Percentiles rank a stretch among this genome's conserved stretches.
Conservation (phyloP, 2,113 vertebrate species). For the Sorex fumeus region DNA sequence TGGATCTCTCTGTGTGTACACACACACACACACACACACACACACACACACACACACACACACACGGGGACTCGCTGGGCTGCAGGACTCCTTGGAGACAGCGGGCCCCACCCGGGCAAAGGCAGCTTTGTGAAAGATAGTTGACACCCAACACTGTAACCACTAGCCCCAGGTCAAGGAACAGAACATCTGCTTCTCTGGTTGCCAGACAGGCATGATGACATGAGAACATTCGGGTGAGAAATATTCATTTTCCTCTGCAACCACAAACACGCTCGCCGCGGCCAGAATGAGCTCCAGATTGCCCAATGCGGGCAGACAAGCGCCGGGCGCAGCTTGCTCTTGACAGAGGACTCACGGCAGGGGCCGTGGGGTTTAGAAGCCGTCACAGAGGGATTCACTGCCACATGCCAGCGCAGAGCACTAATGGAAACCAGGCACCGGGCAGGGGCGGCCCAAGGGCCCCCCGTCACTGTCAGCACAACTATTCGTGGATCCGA, state of each 20-base stretch:
- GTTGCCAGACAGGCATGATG: conserved; percentile 79
- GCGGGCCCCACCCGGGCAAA: conserved; percentile 58
- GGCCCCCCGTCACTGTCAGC: not conserved
- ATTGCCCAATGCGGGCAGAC: conserved; percentile 71
- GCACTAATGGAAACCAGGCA: conserved; percentile 44
- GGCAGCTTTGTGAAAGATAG: conserved; percentile 76
- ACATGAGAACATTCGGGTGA: conserved; percentile 71
- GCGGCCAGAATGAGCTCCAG: conserved; percentile 81
- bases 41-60: not conserved
- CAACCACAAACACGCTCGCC: conserved; percentile 76
- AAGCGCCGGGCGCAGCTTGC: conserved; percentile 58
- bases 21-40: not conserved
- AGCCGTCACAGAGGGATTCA: conserved; percentile 11
- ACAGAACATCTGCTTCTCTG: conserved; percentile 87
- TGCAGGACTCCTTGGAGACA: conserved; percentile 26
- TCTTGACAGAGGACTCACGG: conserved; percentile 69
- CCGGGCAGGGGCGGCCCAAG: not conserved
- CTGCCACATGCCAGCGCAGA: conserved; percentile 43
- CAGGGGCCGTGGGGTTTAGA: conserved; percentile 57
- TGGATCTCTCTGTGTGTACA: not conserved
- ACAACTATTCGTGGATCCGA: not conserved
- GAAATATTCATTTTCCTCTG: conserved; percentile 83
- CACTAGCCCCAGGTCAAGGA: conserved; percentile 85
- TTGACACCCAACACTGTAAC: conserved; percentile 77
- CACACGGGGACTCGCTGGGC: not conserved